phyloP scores from a whole-genome alignment of 2,888 invertebrate genomes.

The Eupithecia abbreviata region DNA sequence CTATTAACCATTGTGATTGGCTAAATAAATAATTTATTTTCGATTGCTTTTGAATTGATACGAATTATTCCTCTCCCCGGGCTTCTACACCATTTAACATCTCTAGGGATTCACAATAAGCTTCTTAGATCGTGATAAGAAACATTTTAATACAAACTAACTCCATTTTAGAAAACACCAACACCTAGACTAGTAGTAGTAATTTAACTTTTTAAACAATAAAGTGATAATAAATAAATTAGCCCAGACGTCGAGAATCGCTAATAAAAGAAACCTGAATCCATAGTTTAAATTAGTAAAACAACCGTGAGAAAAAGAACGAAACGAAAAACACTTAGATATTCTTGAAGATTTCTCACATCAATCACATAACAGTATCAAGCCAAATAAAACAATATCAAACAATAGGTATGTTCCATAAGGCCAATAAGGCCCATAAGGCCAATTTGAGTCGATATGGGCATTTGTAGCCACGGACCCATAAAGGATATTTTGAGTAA shows the following conservation, averaged over 20 bases:
- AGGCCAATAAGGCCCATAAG: conserved; percentile 63
- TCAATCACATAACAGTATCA: conserved; percentile 71
- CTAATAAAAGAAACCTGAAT: not conserved
- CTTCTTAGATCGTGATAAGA: not conserved
- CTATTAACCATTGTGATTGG: conserved; percentile 76
- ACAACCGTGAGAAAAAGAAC: conserved; percentile 6
- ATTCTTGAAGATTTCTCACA: conserved; percentile 64
- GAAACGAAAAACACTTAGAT: not conserved
- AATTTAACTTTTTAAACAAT: not conserved
- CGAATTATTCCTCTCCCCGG: conserved; percentile 36
- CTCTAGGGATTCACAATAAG: not conserved
- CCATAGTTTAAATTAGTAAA: not conserved
- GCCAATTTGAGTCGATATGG: conserved; percentile 68
- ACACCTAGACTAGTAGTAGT: no score
- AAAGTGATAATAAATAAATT: not conserved
- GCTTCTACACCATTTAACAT: not conserved
- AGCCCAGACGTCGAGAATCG: not conserved
- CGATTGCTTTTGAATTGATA: conserved; percentile 63
- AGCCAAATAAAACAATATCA: conserved; percentile 69
- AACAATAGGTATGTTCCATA: conserved; percentile 60
- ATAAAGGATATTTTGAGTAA: conserved; percentile 77
- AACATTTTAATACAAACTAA: not conserved
- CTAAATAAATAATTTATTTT: conserved; percentile 79
- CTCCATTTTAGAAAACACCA: not conserved
- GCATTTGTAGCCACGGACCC: conserved; percentile 63